Base-by-base conservation (phyloP, 1,140 invertebrate species). In the Zaprionus ghesquierei region DNA sequence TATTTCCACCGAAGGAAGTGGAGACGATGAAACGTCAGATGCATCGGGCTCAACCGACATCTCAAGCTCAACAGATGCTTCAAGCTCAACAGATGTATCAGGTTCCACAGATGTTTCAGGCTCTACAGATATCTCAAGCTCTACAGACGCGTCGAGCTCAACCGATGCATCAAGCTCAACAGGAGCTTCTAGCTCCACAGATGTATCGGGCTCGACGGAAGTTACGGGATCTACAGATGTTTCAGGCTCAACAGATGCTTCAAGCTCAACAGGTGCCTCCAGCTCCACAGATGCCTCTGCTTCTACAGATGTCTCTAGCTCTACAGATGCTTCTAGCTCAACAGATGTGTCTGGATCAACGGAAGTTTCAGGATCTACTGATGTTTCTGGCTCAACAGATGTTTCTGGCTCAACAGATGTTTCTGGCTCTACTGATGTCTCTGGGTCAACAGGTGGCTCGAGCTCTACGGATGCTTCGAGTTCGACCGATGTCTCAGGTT, bases 1-100 rank as follows among this genome's bases (percentile, higher is more conserved):
- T 1, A 65, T 85, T 62, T 80, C 74, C 2, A 82, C 74, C 2
- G 90, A 91, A 38, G 90, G 90, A 20, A 91, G 90, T 64, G 90
- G 90, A 20, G 85, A 91, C 46, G 76, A 74, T 20, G 75, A 76
- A n/a, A 27, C 23, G n/a, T n/a, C n/a, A 54, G 74, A 31, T 6
- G 53, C n/a, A 20, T 73, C 70, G 22, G 38, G 58, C 25, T 58
- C 71, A 71, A 54, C 63, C 66, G 66, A 63, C 20, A 72, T 72
- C 53, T 60, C 58, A 18, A 59, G 38, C 12, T 77, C 81, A 22
- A 85, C 74, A 20, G 50, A 65, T n/a, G 27, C 12, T 1, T 51
- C 55, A 20, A 51, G 55, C 15, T 66, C 64, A 10, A 55, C 62
- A 2, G 64, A 49, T 5, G 12, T 10, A 1, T 65, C 62, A 0